A percentile compares a stretch with the other conserved stretches of the same genome.
phyloP scores from a whole-genome alignment of 2,797 vertebrate species.

The Macroramphosus scolopax region DNA sequence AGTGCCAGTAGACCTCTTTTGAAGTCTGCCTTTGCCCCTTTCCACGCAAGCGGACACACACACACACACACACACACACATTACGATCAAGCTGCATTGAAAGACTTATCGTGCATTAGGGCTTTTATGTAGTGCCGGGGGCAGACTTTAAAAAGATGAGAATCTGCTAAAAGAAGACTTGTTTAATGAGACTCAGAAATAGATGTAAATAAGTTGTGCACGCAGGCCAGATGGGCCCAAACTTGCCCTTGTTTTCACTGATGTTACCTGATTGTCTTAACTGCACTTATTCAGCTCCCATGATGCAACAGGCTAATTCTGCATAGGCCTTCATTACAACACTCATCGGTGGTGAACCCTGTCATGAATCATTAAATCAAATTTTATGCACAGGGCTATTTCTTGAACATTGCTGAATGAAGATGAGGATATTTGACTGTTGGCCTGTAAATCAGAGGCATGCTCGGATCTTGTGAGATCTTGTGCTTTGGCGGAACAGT shows the following conservation, averaged over 20 bases:
- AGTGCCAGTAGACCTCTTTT: slow-evolving; percentile 69
- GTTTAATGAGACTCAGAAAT: slow-evolving; percentile 50
- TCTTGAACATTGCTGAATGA: slow-evolving; percentile 35
- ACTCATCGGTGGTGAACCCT: slow-evolving; percentile 8
- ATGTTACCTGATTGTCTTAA: slow-evolving; percentile 31
- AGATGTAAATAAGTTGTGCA: slow-evolving; percentile 56
- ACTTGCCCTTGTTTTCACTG: slow-evolving; percentile 53
- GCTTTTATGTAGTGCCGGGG: slow-evolving; percentile 29
- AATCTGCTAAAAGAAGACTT: slow-evolving; percentile 42
- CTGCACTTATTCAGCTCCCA: slow-evolving; percentile 10
- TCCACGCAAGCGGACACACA: slow-evolving; percentile 8
- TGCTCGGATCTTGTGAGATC: slow-evolving; percentile 17
- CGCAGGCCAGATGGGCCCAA: slow-evolving; percentile 66
- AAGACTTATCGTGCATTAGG: slow-evolving; percentile 47
- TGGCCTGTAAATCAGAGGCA: slow-evolving; percentile 15
- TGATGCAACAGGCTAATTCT: slow-evolving; percentile 10
- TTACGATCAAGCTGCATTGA: slow-evolving; percentile 54
- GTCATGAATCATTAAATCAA: slow-evolving; percentile 37
- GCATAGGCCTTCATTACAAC: slow-evolving; percentile 3
- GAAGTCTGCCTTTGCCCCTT: slow-evolving; percentile 52
- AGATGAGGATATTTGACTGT: slow-evolving; percentile 17
- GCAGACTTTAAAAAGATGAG: slow-evolving; percentile 54
- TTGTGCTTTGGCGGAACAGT: slow-evolving; percentile 38
- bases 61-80: slow-evolving; percentile 13
- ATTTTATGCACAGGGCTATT: slow-evolving; percentile 49